These are phyloP conservation scores for Coenobita brevimanus DNA, from an alignment of 1,140 invertebrate species.

Conservation along the genomic window DNA sequence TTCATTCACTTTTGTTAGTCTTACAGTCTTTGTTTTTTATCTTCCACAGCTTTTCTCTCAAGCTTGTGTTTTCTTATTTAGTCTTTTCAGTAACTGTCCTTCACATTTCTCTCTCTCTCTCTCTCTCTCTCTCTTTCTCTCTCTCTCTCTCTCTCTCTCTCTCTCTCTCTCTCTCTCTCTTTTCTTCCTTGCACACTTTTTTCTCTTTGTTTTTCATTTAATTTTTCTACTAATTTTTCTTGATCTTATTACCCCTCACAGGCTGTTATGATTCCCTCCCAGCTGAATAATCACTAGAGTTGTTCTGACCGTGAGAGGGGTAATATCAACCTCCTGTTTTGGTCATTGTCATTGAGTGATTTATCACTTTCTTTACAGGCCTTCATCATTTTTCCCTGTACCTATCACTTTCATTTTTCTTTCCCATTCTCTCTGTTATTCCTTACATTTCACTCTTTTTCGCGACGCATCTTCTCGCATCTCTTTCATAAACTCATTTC, in stretches of 20 bases:
- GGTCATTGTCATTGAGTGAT: too few species aligned
- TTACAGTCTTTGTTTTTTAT: background rate
- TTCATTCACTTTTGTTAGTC: too few species aligned
- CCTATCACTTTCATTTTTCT: too few species aligned
- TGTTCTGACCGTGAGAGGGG: too few species aligned
- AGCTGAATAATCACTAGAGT: too few species aligned
- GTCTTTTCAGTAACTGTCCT: background rate
- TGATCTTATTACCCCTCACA: background rate
- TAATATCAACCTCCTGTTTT: too few species aligned
- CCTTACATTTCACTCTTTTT: too few species aligned
- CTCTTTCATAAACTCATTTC: too few species aligned
- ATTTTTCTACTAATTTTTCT: background rate
- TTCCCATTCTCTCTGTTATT: too few species aligned
- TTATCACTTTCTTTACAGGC: background rate
- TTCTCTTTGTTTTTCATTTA: too few species aligned
- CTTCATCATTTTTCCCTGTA: background rate
- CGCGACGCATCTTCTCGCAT: too few species aligned
- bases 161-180: background rate
- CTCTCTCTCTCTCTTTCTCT: constrained; percentile 20
- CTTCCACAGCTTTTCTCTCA: background rate
- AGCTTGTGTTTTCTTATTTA: background rate
- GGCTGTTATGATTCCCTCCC: too few species aligned
- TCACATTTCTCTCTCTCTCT: background rate
- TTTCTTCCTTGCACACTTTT: background rate
- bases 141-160: constrained; percentile 6